A percentile compares a stretch with the other conserved stretches of the same genome.
These are phyloP conservation scores for Entosphenus tridentatus DNA, from an alignment of 2,113 vertebrate genomes.

Conservation along the genomic window DNA sequence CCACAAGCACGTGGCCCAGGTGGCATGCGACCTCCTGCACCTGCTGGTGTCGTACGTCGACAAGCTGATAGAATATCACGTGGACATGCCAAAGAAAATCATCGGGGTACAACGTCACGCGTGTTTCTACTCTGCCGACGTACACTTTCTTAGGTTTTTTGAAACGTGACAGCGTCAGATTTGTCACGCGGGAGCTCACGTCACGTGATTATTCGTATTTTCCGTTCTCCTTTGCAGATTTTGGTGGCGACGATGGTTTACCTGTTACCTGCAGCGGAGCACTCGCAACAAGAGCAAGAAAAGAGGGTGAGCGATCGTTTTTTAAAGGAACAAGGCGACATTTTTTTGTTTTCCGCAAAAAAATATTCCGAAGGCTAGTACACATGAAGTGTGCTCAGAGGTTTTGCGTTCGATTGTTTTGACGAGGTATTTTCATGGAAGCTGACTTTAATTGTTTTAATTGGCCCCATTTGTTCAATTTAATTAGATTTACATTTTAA, in stretches of 20 bases:
- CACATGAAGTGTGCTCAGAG: no score
- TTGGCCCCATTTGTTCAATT: no score
- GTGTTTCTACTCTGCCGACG: background rate
- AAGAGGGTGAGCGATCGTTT: constrained; percentile 49
- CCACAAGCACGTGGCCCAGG: constrained; percentile 69
- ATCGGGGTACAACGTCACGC: constrained; percentile 38
- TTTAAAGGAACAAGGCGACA: no score
- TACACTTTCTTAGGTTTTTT: constrained; percentile 6
- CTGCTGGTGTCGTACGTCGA: constrained; percentile 73
- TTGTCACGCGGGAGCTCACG: no score
- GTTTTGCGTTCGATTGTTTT: no score
- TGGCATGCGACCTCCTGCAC: constrained; percentile 72
- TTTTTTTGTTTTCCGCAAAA: no score
- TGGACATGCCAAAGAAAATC: constrained; percentile 55
- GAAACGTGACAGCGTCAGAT: background rate
- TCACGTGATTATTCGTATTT: background rate
- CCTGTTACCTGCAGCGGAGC: constrained; percentile 73
- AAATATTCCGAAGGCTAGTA: no score
- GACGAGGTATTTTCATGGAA: no score
- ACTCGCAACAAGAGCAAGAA: constrained; percentile 64
- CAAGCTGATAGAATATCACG: constrained; percentile 50
- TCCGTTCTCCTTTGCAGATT: constrained; percentile 32
- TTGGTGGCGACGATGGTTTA: constrained; percentile 89
- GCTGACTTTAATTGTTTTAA: no score
- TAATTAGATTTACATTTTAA: no score